phyloP scores from a whole-genome alignment of 1,140 invertebrate species.

The Hylaeus volcanicus region DNA sequence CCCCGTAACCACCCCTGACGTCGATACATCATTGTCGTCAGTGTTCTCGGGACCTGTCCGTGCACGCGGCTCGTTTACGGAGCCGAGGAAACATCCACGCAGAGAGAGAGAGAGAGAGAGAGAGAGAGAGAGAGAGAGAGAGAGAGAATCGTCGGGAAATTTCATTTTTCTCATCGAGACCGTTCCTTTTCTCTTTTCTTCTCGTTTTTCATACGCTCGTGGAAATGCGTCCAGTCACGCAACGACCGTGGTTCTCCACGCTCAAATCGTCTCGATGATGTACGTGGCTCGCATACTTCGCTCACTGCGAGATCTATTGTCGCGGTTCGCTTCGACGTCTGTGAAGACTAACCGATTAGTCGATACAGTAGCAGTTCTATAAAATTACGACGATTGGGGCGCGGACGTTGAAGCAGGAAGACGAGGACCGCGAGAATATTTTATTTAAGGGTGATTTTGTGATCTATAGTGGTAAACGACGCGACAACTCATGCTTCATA shows the following conservation, averaged over 20 bases:
- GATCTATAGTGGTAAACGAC: too few relatives aligned
- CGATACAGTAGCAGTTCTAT: too few relatives aligned
- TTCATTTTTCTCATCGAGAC: not conserved
- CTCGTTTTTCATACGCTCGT: slow-evolving; percentile 4
- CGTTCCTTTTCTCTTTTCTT: too few relatives aligned
- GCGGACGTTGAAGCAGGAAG: too few relatives aligned
- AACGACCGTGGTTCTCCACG: slow-evolving; percentile 33
- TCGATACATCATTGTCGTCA: not conserved
- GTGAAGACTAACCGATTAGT: too few relatives aligned
- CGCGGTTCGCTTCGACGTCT: not conserved
- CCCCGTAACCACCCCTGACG: too few relatives aligned
- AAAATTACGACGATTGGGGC: too few relatives aligned
- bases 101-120: not conserved
- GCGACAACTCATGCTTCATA: too few relatives aligned
- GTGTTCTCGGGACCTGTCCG: not conserved
- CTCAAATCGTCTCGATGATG: slow-evolving; percentile 45
- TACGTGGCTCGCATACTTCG: slow-evolving; percentile 17
- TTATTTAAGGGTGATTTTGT: too few relatives aligned
- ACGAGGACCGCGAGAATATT: too few relatives aligned
- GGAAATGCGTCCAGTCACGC: slow-evolving; percentile 33
- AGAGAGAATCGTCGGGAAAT: not conserved
- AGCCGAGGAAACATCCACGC: not conserved
- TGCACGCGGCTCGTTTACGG: slow-evolving; percentile 1
- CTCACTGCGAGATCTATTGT: not conserved
- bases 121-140: too few relatives aligned